Evolutionary conservation across 2,888 invertebrate genomes (phyloP).

Genomic region (Hylaea fasciaria): DNA sequence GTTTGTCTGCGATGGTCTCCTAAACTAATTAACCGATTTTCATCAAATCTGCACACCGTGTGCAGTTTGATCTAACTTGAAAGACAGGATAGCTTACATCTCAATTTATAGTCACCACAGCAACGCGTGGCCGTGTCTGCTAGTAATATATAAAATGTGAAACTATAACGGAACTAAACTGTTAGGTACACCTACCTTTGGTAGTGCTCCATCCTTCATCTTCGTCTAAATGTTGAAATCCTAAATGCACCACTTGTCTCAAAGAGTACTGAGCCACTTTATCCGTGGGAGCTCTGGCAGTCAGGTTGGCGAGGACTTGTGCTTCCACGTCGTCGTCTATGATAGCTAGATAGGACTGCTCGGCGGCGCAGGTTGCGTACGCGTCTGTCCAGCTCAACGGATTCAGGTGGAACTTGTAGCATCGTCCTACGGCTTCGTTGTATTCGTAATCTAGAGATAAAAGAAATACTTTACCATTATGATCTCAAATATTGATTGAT

Average conservation of each 20-base stretch:
- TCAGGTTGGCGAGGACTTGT: slow-evolving; percentile 53
- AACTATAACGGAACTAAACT: background rate
- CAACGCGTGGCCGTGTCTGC: too few species aligned
- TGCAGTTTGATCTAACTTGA: too few species aligned
- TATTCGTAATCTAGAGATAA: slow-evolving; percentile 61
- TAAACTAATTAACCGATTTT: too few species aligned
- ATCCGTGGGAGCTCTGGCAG: slow-evolving; percentile 52
- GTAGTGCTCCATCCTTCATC: slow-evolving; percentile 53
- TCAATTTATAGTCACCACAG: too few species aligned
- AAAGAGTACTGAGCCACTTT: slow-evolving; percentile 49
- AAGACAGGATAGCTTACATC: too few species aligned
- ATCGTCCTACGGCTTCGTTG: slow-evolving; percentile 52
- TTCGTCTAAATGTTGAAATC: slow-evolving; percentile 46
- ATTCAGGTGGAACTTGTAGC: slow-evolving; percentile 68
- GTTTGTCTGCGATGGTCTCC: too few species aligned
- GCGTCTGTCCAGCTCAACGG: slow-evolving; percentile 69
- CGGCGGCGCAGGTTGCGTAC: slow-evolving; percentile 58
- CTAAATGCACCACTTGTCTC: slow-evolving; percentile 53
- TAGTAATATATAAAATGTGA: too few species aligned
- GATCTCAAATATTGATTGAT: too few species aligned
- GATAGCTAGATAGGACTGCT: slow-evolving; percentile 65
- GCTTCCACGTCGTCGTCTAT: slow-evolving; percentile 63
- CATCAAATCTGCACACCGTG: too few species aligned
- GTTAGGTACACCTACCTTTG: slow-evolving; percentile 53
- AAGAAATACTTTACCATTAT: background rate